A percentile compares a stretch with the other conserved stretches of the same genome.
Conservation (phyloP, 2,888 invertebrate species). For the Beris chalybata region DNA sequence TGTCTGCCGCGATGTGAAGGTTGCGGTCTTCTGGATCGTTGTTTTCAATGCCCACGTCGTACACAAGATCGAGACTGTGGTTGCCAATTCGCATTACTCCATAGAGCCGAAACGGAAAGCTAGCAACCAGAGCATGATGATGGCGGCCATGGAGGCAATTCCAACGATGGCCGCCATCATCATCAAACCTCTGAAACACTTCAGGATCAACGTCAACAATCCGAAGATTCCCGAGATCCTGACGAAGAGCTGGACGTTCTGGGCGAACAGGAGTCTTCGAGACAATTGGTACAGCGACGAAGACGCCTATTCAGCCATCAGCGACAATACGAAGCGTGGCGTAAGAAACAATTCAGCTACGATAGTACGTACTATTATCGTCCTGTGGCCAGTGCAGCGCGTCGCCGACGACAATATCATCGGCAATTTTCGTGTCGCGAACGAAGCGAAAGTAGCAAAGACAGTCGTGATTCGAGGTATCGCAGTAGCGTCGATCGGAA, state of each 20-base stretch:
- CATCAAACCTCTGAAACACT: slow-evolving; percentile 41
- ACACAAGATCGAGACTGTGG: slow-evolving; percentile 80
- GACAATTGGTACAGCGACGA: slow-evolving; percentile 51
- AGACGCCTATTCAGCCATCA: slow-evolving; percentile 54
- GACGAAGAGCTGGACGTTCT: slow-evolving; percentile 14
- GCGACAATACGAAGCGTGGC: slow-evolving; percentile 55
- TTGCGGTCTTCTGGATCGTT: slow-evolving; percentile 86
- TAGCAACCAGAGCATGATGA: slow-evolving; percentile 57
- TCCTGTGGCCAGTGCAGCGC: slow-evolving; percentile 48
- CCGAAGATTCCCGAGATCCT: slow-evolving; percentile 43
- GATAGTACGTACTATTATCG: slow-evolving; percentile 53
- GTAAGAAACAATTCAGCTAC: slow-evolving; percentile 54
- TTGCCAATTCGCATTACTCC: slow-evolving; percentile 87
- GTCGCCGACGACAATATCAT: slow-evolving; percentile 52
- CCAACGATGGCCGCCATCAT: slow-evolving; percentile 37
- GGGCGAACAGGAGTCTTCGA: slow-evolving; percentile 49
- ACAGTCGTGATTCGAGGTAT: slow-evolving; percentile 50
- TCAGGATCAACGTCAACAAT: slow-evolving; percentile 39
- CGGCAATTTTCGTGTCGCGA: slow-evolving; percentile 54
- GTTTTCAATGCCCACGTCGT: slow-evolving; percentile 82
- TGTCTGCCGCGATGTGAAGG: slow-evolving; percentile 70
- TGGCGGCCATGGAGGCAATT: slow-evolving; percentile 40
- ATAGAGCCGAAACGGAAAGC: slow-evolving; percentile 76
- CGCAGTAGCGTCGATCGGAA: slow-evolving; percentile 34
- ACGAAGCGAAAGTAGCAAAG: slow-evolving; percentile 51